Conservation (phyloP, 2,888 invertebrate genomes). For the Rugalucina vietnamica region DNA sequence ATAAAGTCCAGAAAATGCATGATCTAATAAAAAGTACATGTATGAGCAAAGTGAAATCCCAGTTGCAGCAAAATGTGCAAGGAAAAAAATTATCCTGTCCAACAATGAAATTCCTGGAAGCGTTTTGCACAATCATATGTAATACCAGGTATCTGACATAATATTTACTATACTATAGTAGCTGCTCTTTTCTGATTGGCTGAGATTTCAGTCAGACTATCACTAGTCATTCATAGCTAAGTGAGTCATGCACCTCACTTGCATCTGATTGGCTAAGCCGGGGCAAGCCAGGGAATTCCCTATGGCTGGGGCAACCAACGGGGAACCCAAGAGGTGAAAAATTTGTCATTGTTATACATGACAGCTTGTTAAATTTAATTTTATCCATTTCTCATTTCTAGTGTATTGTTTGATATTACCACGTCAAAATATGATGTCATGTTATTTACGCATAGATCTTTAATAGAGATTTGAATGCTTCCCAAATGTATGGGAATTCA, state of each 20-base stretch:
- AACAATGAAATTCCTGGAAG: neutral
- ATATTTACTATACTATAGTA: neutral
- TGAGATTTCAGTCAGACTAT: neutral
- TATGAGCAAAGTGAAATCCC: neutral
- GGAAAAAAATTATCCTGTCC: neutral
- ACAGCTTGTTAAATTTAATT: too few species aligned
- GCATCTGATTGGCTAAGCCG: neutral
- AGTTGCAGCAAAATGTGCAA: neutral
- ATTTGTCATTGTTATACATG: too few species aligned
- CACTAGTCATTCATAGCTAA: slow-evolving; percentile 5
- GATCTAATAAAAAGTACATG: neutral
- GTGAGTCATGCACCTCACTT: neutral
- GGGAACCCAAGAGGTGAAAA: neutral
- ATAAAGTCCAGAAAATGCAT: neutral
- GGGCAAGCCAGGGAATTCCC: slow-evolving; percentile 4
- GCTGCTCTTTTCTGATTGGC: slow-evolving; percentile 3
- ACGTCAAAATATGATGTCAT: too few species aligned
- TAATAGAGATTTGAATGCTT: too few species aligned
- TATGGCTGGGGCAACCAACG: neutral
- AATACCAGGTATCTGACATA: neutral
- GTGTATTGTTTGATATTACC: too few species aligned
- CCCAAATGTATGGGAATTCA: too few species aligned
- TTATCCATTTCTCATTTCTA: too few species aligned
- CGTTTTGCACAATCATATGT: neutral
- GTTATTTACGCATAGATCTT: too few species aligned